Evolutionary conservation across 2,797 vertebrate species (phyloP), one percentile per base, ranked within the genome.

Genomic region (Spea hammondii): DNA sequence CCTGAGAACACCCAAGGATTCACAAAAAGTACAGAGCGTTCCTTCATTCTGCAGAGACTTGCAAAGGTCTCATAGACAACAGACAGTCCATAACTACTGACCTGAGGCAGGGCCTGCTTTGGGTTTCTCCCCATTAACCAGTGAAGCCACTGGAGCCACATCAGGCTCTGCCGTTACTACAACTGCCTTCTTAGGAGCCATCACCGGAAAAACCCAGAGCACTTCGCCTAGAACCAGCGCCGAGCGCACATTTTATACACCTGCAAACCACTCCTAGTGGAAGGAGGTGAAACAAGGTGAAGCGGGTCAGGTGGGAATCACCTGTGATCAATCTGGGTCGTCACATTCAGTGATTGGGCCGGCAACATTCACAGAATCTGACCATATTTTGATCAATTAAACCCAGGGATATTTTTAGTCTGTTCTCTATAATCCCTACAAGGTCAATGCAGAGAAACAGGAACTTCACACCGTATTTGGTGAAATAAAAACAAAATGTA

Each of bases 101-200:
- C 70, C 70, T 48, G 55, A 4, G 47, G 10, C n/a, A 45, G 57
- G 12, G 6, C 5, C 57, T 1, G 12, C 54, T 65, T 50, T 12
- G 11, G 48, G 47, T 10, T 5, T 65, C 17, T 47, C 47, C 14
- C 13, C 44, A 14, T 4, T n/a, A 48, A 5, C 59, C 17, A 47
- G 57, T 5, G 6, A 59, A 14, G 57, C 6, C 6, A 46, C 51
- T 4, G 59, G 5, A 44, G 10, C 49, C 4, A 8, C n/a, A 6
- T 4, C 59, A 17, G 59, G 5, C 8, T 14, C 59, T 12, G 2
- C 2, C 9, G 2, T 8, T 12, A 8, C 17, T 4, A 17, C 44
- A 11, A 47, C 73, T 4, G 55, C 71, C 17, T 81, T 81, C 69
- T 81, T 81, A 32, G 79, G 79, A 17, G 45, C 70, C 70, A 72